Base-by-base conservation (phyloP, 2,888 invertebrate species). In the Ganaspis brasiliensis region DNA sequence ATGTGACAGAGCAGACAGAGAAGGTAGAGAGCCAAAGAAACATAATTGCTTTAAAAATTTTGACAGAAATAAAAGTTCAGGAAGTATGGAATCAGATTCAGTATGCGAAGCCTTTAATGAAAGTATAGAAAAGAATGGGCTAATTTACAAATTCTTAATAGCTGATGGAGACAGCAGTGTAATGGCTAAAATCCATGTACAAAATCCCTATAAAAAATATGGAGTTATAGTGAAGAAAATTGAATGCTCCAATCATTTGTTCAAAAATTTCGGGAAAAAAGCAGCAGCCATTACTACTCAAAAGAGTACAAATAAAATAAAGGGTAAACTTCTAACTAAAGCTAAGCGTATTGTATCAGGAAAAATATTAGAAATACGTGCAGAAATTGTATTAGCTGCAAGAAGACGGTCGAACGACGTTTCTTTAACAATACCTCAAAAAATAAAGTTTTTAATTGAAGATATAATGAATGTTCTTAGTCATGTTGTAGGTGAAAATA, bases 1-100 rank as follows among this genome's bases (percentile, higher is more conserved):
- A 14, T 80, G 79, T 55, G 74, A 70, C 14, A 40, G 56, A 14
- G 79, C 79, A 14, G 63, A 73, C 14, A 57, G 52, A 26, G 24
- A 45, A 24, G 26, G 14, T 2, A 70, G 9, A 10, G 31, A 52
- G 21, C 31, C 74, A 0, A 72, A 40, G 4, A 2, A 12, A 19
- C 78, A 78, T 2, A 49, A n/a, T 2, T 80, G 80, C 16, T 86
- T 76, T 75, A 84, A 82, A 67, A 88, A 88, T 79, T 88, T 82
- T 76, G 77, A n/a, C n/a, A n/a, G n/a, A n/a, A n/a, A n/a, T n/a
- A n/a, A n/a, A n/a, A n/a, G n/a, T n/a, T n/a, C n/a, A 19, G 86
- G 87, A 24, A 89, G 89, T 83, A 83, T 84, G 79, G 81, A 81
- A 81, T 63, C 72, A n/a, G 80, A 77, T 63, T 76, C 78, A 16